Base-by-base conservation (phyloP, 2,797 vertebrate genomes). In the Menidia menidia region DNA sequence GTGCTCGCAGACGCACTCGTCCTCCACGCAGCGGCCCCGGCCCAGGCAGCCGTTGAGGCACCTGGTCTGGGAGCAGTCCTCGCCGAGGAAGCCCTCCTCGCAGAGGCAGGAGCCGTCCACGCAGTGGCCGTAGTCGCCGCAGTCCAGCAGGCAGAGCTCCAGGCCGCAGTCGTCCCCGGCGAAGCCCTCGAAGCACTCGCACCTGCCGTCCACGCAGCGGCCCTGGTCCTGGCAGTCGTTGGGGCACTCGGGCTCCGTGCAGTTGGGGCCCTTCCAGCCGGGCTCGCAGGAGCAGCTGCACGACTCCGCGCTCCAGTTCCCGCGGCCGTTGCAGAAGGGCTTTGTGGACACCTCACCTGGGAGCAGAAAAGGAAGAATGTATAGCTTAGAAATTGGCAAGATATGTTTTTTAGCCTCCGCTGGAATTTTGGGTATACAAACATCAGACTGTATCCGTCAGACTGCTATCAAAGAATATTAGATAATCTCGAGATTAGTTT, bases 191-290 rank as follows among this genome's bases (percentile, higher is more conserved):
- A 99, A 99, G 90, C 98, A 99, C 69, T 95, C 47, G 0, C 98
- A 99, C 15, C 90, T 89, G 4, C 97, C 98, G 0, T 95, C 90
- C 63, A 97, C 77, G 0, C 98, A 99, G 82, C 93, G 96, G 55
- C 98, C 98, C 90, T 99, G 98, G 92, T 99, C 98, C 0, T 96
- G 97, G 85, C 98, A 99, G 92, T 97, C 97, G 0, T 93, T 89
- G 0, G 96, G 95, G 52, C 98, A 99, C 57, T 95, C 92, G 0
- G 92, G 76, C 71, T 96, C 96, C 4, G 95, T 91, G 88, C 98
- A 99, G 91, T 97, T 97, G 14, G 93, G 85, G 0, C 97, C 96
- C 0, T 90, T 92, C 93, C 96, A 98, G 63, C 97, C 97, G 0
- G 93, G 78, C 0, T 94, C 89, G 39, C 97, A 99, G 51, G 95